Evolutionary conservation across 2,797 vertebrate genomes (phyloP), one percentile per base, ranked within the genome.

Genomic region (Mallotus villosus): DNA sequence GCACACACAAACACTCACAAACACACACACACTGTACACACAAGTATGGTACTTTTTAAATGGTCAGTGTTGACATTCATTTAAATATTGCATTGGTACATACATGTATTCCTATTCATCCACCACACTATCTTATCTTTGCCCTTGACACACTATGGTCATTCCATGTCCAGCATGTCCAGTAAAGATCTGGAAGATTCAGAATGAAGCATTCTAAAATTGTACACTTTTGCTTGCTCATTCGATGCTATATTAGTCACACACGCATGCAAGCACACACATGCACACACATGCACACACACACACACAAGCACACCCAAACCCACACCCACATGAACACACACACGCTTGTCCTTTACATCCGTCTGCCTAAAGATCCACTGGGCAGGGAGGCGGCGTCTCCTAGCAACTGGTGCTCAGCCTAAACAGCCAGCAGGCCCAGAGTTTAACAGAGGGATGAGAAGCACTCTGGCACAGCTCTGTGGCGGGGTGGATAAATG

Each of bases 391-490:
- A 88, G 83, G 87, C 81, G 81, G 74, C 37, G 91, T 92, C 86
- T 89, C 90, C 86, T 89, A 87, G 90, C 90, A 93, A 92, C 90
- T 87, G 84, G 73, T 83, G 84, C 77, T 82, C 82, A 74, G 76
- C 68, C 67, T 25, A 76, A 78, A 77, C 79, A 61, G 69, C 81
- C 66, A 75, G 79, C 85, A 76, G 77, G 51, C 34, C 27, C 57
- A 51, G 77, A 22, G 41, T 71, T 65, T 55, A 69, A 41, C 4
- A 58, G 63, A 41, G 63, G 22, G 34, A 46, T 70, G 58, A 58
- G 24, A 73, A 75, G 82, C 1, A 17, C 81, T 37, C 73, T 70
- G 78, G 81, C 82, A 79, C 78, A 80, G 68, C 78, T 0, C 79
- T 49, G 80, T 70, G 82, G 80, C 58, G 62, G 63, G 21, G 67